These are phyloP conservation scores for Oenanthe oenanthe DNA, from an alignment of 2,113 vertebrate genomes.

Conservation along the genomic window DNA sequence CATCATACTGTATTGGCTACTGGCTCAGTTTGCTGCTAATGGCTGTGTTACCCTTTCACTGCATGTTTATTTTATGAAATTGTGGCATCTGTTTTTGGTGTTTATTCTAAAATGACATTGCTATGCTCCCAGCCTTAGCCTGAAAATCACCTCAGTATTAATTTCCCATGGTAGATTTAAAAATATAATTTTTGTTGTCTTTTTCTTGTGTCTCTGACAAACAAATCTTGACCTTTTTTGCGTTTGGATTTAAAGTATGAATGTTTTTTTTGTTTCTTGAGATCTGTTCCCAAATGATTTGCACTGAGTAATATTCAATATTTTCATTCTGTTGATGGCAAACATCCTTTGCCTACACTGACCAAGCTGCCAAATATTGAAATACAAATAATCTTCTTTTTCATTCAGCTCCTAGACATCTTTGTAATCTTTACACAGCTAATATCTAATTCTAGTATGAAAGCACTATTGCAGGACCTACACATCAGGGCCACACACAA, in stretches of 20 bases:
- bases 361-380: background rate
- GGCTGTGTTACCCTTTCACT: conserved; percentile 77
- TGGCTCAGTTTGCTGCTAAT: conserved; percentile 77
- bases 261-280: background rate
- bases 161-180: conserved; percentile 69
- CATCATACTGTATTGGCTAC: conserved; percentile 74
- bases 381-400: background rate
- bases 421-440: background rate
- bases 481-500: background rate
- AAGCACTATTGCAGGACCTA: background rate
- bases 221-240: conserved; percentile 7
- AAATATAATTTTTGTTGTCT: conserved; percentile 49
- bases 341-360: background rate
- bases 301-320: background rate
- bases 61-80: conserved; percentile 84
- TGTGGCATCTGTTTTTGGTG: conserved; percentile 73
- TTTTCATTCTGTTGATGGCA: background rate
- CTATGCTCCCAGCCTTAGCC: conserved; percentile 50
- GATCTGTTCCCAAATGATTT: background rate
- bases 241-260: background rate
- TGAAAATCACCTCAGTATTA: conserved; percentile 67
- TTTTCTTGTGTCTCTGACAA: conserved; percentile 45
- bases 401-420: background rate
- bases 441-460: background rate
- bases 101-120: conserved; percentile 76